Evolutionary conservation across 30 jellyfish, hydroid and myxozoan genomes (phyloP).

Genomic region (Haliclystus octoradiatus): DNA sequence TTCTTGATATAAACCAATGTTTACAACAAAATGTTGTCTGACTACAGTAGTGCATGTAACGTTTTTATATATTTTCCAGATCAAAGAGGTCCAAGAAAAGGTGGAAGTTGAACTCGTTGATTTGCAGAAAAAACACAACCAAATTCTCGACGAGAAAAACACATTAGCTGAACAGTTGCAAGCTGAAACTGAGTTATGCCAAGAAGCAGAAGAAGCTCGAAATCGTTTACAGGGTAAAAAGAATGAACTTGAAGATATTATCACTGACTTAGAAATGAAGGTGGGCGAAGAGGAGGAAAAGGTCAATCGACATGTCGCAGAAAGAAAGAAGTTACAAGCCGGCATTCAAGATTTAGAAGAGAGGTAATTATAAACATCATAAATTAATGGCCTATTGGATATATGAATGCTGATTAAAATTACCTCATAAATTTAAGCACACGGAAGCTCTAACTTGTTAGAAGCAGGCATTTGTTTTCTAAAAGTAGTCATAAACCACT

Average conservation of each 20-base stretch:
- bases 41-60: too few relatives aligned
- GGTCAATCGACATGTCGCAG: slow-evolving; percentile 52
- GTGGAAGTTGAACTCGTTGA: slow-evolving; percentile 73
- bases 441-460: too few relatives aligned
- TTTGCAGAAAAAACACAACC: slow-evolving; percentile 52
- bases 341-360: slow-evolving; percentile 94
- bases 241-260: slow-evolving; percentile 88
- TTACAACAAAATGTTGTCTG: too few relatives aligned
- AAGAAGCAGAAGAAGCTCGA: slow-evolving; percentile 95
- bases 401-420: too few relatives aligned
- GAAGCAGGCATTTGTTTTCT: too few relatives aligned
- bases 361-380: slow-evolving; percentile 50
- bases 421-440: too few relatives aligned
- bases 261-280: slow-evolving; percentile 72
- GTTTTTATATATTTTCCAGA: slow-evolving; percentile 19
- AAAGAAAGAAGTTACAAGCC: slow-evolving; percentile 75
- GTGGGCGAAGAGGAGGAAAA: slow-evolving; percentile 89
- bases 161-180: slow-evolving; percentile 81
- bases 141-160: slow-evolving; percentile 76
- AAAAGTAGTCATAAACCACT: too few relatives aligned
- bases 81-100: slow-evolving; percentile 64
- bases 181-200: slow-evolving; percentile 95
- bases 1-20: too few relatives aligned
- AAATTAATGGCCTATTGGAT: too few relatives aligned
- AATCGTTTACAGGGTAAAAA: slow-evolving; percentile 57